Conservation (phyloP, 2,797 vertebrate genomes). For the Selene dorsalis region DNA sequence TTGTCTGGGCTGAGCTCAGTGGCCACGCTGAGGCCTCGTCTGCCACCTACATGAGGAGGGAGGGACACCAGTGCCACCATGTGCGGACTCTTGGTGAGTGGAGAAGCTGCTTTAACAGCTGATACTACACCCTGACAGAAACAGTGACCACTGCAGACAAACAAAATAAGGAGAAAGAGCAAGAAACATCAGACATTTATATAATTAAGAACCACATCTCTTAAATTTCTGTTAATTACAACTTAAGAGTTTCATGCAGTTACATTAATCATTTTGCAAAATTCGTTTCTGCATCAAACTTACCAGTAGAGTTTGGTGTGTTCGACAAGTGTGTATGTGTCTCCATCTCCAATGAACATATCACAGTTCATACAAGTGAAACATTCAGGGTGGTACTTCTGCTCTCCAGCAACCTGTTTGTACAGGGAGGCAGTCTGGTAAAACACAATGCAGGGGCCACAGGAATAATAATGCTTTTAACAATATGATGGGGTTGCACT, state of each 20-base stretch:
- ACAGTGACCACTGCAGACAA: conserved; percentile 87
- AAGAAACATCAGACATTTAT: background rate
- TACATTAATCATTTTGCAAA: background rate
- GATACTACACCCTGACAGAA: conserved; percentile 89
- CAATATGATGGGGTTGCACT: background rate
- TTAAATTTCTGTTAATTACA: background rate
- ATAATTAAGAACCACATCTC: background rate
- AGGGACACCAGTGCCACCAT: conserved; percentile 95
- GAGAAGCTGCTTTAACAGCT: conserved; percentile 78
- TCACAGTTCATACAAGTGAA: conserved; percentile 92
- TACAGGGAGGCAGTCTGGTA: background rate
- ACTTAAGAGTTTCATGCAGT: background rate
- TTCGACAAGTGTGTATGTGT: conserved; percentile 92
- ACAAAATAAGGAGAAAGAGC: background rate
- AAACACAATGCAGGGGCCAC: background rate
- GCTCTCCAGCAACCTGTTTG: conserved; percentile 92
- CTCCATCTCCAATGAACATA: conserved; percentile 93
- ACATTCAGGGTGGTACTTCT: conserved; percentile 97
- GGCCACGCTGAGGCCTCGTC: conserved; percentile 87
- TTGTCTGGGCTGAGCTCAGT: conserved; percentile 81
- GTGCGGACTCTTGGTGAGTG: conserved; percentile 87
- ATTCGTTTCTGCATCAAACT: conserved; percentile 15
- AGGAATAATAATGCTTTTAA: conserved; percentile 2
- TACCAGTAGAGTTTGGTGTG: conserved; percentile 91
- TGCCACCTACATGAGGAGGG: conserved; percentile 86